Evolutionary conservation across 2,113 vertebrate species (phyloP), one percentile per base, ranked within the genome.

Genomic region (Etia nguti): DNA sequence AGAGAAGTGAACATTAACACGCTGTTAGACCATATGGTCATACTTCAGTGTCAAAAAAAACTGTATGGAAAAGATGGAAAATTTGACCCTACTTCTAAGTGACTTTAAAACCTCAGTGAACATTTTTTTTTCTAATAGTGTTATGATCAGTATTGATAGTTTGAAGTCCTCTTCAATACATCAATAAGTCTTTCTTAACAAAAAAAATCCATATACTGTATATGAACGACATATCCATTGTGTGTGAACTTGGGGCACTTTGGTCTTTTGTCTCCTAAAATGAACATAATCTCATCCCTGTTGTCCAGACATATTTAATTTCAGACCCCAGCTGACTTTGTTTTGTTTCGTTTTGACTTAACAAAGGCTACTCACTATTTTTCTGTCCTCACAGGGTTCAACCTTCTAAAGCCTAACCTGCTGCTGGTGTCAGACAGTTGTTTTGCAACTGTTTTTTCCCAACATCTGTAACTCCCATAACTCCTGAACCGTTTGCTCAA

Each of bases 241-340:
- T 24, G 7, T 0, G 7, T 43, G 20, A 70, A 1, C 3, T 4
- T 41, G 16, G n/a, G 65, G 10, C 65, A 24, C n/a, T 22, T 43
- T 41, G 62, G 62, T 12, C 62, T 68, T 68, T 68, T 41, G n/a
- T 41, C 36, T 36, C 36, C 12, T 41, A 15, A 68, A 24, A 5
- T 70, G 36, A 68, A 15, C 59, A 36, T 2, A 29, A 20, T 18
- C 0, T 29, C 2, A 0, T 57, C 29, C 29, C 29, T 34, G 31
- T 20, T 6, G 31, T 65, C 31, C 18, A 12, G 18, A 36, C 60
- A 38, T 65, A 36, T 65, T 65, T 20, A 6, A 36, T 65, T 65
- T 36, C 31, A 38, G 56, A 52, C 50, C 59, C 11, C 22, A 38
- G 79, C 22, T 50, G 70, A 50, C 10, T 68, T 56, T 3, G 12